phyloP scores from a whole-genome alignment of 2,888 invertebrate genomes.

The Melitaea athalia region DNA sequence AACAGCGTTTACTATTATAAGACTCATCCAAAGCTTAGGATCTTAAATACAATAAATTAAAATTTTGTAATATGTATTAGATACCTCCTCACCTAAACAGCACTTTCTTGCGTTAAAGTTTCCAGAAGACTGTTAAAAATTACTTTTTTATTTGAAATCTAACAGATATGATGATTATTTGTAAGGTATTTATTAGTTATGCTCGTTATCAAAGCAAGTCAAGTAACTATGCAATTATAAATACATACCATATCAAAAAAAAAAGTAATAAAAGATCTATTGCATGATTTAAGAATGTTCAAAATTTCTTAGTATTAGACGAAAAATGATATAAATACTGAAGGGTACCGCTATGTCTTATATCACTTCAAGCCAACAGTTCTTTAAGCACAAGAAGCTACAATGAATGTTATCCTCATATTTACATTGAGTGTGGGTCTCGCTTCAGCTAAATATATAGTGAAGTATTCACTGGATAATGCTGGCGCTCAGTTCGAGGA shows the following conservation, averaged over 20 bases:
- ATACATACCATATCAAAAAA: background rate
- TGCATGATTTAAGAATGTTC: too few species aligned
- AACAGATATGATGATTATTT: background rate
- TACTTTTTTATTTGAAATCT: too few species aligned
- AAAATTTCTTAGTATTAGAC: too few species aligned
- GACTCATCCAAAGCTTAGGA: too few species aligned
- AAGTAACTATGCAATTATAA: background rate
- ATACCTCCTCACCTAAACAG: too few species aligned
- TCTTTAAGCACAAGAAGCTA: background rate
- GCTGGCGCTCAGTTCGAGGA: slow-evolving; percentile 31
- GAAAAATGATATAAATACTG: background rate
- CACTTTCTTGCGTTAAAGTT: too few species aligned
- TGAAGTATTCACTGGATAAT: slow-evolving; percentile 26
- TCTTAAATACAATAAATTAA: too few species aligned
- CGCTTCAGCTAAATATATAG: slow-evolving; percentile 3
- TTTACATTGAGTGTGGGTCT: background rate
- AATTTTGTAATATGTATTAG: too few species aligned
- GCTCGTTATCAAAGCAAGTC: background rate
- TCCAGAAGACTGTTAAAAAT: too few species aligned
- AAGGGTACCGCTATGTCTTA: background rate
- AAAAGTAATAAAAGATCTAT: background rate
- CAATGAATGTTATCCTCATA: background rate
- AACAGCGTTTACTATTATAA: too few species aligned
- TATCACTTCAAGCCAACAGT: too few species aligned
- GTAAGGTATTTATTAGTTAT: background rate